Percentiles rank a stretch among this genome's conserved stretches.
Conservation (phyloP, 2,113 vertebrate species). For the Neogobius melanostomus region DNA sequence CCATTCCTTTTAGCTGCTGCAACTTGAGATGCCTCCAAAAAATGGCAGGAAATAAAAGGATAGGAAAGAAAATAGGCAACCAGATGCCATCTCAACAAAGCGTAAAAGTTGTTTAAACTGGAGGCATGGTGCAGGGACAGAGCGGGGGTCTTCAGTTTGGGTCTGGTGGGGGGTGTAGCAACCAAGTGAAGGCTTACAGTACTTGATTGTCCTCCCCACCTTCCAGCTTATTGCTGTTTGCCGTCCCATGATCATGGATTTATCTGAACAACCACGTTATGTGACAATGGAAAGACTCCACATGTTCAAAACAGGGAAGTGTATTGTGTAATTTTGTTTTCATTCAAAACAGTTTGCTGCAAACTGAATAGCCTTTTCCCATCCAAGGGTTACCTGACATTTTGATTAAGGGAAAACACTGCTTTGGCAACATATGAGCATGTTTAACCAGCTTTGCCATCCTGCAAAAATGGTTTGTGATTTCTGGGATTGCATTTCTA, state of each 20-base stretch:
- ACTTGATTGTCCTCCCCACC: conserved; percentile 53
- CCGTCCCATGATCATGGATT: conserved; percentile 48
- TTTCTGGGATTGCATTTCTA: conserved; percentile 23
- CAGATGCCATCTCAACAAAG: conserved; percentile 79
- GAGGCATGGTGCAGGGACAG: conserved; percentile 42
- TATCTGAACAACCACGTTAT: conserved; percentile 32
- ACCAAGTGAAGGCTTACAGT: conserved; percentile 48
- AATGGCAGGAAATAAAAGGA: conserved; percentile 74
- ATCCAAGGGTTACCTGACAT: conserved; percentile 22
- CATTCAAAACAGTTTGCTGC: conserved; percentile 53
- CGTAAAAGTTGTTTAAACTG: conserved; percentile 78
- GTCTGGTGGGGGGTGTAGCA: conserved; percentile 27
- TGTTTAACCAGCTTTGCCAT: conserved; percentile 34
- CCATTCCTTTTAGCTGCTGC: conserved; percentile 76
- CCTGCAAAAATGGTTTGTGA: conserved; percentile 39
- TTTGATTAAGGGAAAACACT: conserved; percentile 35
- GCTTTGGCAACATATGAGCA: conserved; percentile 20
- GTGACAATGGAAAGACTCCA: conserved; percentile 46
- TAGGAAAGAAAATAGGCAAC: conserved; percentile 79
- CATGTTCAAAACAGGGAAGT: conserved; percentile 50
- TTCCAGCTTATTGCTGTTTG: conserved; percentile 52
- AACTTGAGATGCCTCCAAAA: conserved; percentile 76
- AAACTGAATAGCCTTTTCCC: conserved; percentile 32
- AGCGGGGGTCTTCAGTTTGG: neutral
- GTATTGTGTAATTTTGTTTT: conserved; percentile 57